Evolutionary conservation across 2,888 invertebrate species (phyloP).

Genomic region (Phytoseiulus persimilis): DNA sequence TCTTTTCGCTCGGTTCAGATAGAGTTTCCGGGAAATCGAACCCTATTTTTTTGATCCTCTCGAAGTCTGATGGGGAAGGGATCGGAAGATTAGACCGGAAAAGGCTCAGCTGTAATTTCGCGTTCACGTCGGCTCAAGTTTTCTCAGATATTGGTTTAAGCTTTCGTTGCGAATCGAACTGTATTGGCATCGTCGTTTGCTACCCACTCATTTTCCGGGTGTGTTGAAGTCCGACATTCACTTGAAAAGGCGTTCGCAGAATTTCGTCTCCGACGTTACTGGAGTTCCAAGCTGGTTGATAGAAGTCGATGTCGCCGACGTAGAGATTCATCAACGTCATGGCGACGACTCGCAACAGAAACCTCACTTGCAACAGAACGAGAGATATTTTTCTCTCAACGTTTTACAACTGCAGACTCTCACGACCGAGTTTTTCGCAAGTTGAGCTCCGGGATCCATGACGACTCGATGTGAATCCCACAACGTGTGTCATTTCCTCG

Average conservation of each 20-base stretch:
- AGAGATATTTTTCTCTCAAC: neutral
- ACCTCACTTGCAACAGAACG: neutral
- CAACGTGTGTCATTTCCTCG: neutral
- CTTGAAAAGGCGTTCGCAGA: neutral
- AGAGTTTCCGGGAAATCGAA: conserved; percentile 15
- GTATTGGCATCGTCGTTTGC: neutral
- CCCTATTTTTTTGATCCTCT: neutral
- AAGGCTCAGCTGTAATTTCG: neutral
- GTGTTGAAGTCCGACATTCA: conserved; percentile 14
- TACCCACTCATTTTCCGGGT: neutral
- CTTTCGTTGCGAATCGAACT: neutral
- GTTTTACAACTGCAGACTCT: neutral
- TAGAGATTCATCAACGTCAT: conserved; percentile 8
- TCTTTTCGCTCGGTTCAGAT: neutral
- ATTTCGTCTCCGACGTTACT: conserved; percentile 12
- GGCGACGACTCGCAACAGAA: too few relatives aligned
- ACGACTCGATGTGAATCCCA: neutral
- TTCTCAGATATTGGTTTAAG: neutral
- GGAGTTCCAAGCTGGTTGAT: conserved; percentile 6
- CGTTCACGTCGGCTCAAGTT: too few relatives aligned
- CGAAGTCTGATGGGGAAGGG: neutral
- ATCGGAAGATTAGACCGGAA: neutral
- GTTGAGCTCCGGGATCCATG: neutral
- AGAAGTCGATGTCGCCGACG: neutral
- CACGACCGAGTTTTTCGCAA: neutral